Percentiles rank a stretch among this genome's conserved stretches.
These are phyloP conservation scores for Rhopilema esculentum DNA, from an alignment of 30 jellyfish, hydroid and myxozoan genomes.

Conservation along the genomic window DNA sequence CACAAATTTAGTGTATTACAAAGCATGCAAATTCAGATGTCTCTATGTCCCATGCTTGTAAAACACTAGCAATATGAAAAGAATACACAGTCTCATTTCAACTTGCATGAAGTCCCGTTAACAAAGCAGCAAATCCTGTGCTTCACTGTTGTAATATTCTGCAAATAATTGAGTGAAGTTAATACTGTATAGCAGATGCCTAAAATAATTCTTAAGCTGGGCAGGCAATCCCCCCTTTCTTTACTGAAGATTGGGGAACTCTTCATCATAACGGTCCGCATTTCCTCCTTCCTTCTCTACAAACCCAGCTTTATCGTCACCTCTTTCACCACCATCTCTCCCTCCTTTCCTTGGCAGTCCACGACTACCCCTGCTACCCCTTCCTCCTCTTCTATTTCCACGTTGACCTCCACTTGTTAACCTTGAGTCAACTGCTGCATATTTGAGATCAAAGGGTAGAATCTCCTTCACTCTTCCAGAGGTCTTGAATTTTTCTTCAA, in stretches of 20 bases:
- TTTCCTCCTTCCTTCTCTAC: constrained; percentile 34
- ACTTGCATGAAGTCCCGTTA: not conserved
- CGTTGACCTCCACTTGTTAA: constrained; percentile 80
- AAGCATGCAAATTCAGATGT: too few species aligned
- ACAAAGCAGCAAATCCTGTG: not conserved
- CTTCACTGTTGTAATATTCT: not conserved
- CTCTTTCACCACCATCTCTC: constrained; percentile 32
- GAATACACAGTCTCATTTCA: not conserved
- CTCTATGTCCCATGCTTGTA: not conserved
- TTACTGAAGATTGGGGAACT: constrained; percentile 41
- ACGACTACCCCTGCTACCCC: constrained; percentile 76
- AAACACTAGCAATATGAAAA: not conserved
- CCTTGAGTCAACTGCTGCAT: constrained; percentile 74
- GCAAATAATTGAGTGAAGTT: not conserved
- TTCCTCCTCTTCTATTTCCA: constrained; percentile 68
- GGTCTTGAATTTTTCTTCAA: constrained; percentile 89
- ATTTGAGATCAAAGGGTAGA: constrained; percentile 75
- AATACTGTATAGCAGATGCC: constrained; percentile 8
- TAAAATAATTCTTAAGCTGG: not conserved
- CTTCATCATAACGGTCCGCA: constrained; percentile 41
- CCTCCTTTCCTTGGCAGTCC: constrained; percentile 61
- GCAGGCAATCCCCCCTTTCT: not conserved
- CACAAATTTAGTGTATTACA: too few species aligned
- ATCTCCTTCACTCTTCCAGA: constrained; percentile 92
- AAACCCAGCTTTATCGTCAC: constrained; percentile 36